Evolutionary conservation across 2,113 vertebrate species (phyloP).

Genomic region (Zingel zingel): DNA sequence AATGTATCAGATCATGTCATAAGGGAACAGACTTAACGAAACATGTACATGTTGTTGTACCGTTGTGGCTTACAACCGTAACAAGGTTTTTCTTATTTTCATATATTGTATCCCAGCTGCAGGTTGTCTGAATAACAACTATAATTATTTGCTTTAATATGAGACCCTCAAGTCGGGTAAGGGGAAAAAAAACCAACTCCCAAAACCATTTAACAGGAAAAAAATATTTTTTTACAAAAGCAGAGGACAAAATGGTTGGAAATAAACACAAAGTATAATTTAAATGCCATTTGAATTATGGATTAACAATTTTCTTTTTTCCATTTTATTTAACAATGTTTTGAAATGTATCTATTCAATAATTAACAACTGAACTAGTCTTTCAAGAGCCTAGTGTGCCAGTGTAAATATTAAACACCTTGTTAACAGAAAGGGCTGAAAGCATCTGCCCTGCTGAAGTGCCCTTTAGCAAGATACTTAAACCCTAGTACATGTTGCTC

Average conservation of each 20-base stretch:
- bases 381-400: neutral
- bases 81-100: no score
- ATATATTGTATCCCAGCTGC: no score
- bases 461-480: slow-evolving; percentile 30
- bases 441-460: slow-evolving; percentile 11
- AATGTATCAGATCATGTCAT: no score
- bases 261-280: neutral
- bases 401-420: neutral
- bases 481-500: slow-evolving; percentile 22
- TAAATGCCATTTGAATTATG: neutral
- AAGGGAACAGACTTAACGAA: no score
- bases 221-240: neutral
- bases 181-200: no score
- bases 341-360: neutral
- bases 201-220: no score
- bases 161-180: no score
- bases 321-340: neutral
- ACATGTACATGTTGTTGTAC: no score
- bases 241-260: neutral
- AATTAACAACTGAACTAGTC: neutral
- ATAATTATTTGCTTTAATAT: no score
- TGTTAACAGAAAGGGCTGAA: neutral
- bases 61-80: no score
- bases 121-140: no score
- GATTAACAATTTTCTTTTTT: no score